These are phyloP conservation scores for Apodemus sylvaticus DNA, from an alignment of 2,113 vertebrate species.

Conservation along the genomic window DNA sequence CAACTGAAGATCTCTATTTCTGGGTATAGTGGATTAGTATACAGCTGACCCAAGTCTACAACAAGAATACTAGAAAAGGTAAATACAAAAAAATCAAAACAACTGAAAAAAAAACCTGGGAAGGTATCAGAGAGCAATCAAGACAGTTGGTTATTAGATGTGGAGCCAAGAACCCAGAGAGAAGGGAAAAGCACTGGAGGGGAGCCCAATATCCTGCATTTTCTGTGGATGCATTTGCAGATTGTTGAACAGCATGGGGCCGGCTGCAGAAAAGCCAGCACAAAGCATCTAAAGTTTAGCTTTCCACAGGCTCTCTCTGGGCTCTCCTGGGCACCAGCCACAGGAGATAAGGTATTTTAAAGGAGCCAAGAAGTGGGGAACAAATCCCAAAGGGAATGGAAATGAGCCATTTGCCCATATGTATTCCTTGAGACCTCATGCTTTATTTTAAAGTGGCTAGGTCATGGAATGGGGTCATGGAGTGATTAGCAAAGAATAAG, in stretches of 20 bases:
- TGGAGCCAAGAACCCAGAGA: conserved; percentile 30
- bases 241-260: conserved; percentile 4
- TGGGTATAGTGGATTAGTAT: conserved; percentile 11
- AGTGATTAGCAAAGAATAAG: background rate
- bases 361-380: background rate
- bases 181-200: background rate
- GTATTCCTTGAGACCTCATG: background rate
- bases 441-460: background rate
- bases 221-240: conserved; percentile 36
- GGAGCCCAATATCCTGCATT: background rate
- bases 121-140: background rate
- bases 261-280: background rate
- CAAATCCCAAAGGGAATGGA: background rate
- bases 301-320: background rate
- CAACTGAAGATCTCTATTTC: conserved; percentile 36
- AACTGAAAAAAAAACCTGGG: background rate
- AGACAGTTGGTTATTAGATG: background rate
- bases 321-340: too few relatives aligned
- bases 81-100: background rate
- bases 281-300: background rate
- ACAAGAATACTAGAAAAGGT: conserved; percentile 8
- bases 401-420: background rate
- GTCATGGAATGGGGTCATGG: background rate
- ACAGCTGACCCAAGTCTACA: conserved; percentile 17
- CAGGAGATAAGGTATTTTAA: background rate